Conservation (phyloP, 2,888 invertebrate species). For the Biston stratarius region DNA sequence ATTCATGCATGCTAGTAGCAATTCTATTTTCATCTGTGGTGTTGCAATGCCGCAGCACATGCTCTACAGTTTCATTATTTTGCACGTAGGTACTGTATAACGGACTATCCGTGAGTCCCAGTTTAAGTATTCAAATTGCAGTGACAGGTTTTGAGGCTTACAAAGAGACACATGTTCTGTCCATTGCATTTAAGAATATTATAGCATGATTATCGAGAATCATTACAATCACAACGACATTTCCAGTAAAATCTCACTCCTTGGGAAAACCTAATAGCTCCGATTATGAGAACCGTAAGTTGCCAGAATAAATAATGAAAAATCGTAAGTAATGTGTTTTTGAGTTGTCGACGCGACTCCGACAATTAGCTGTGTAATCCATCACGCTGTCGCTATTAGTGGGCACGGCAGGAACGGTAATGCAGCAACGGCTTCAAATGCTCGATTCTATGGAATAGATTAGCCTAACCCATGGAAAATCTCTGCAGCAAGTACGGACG, state of each 20-base stretch:
- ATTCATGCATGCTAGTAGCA: no score
- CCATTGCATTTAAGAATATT: no score
- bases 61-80: no score
- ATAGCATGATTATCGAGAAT: no score
- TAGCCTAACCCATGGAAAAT: slow-evolving; percentile 19
- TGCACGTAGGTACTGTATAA: no score
- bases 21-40: no score
- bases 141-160: no score
- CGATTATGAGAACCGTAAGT: slow-evolving; percentile 63
- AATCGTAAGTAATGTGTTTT: slow-evolving; percentile 70
- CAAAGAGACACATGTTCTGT: no score
- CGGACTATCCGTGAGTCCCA: no score
- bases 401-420: slow-evolving; percentile 25
- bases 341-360: slow-evolving; percentile 58
- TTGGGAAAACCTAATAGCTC: slow-evolving; percentile 56
- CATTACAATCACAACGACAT: slow-evolving; percentile 23
- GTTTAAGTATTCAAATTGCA: no score
- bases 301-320: slow-evolving; percentile 72
- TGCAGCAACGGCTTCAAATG: slow-evolving; percentile 24
- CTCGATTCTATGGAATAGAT: slow-evolving; percentile 30
- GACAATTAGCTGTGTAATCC: slow-evolving; percentile 70
- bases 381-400: slow-evolving; percentile 63
- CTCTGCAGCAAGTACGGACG: not conserved
- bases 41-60: no score
- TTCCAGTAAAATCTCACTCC: slow-evolving; percentile 50